These are phyloP conservation scores for Vanessa tameamea DNA, from an alignment of 1,140 invertebrate species.

Conservation along the genomic window DNA sequence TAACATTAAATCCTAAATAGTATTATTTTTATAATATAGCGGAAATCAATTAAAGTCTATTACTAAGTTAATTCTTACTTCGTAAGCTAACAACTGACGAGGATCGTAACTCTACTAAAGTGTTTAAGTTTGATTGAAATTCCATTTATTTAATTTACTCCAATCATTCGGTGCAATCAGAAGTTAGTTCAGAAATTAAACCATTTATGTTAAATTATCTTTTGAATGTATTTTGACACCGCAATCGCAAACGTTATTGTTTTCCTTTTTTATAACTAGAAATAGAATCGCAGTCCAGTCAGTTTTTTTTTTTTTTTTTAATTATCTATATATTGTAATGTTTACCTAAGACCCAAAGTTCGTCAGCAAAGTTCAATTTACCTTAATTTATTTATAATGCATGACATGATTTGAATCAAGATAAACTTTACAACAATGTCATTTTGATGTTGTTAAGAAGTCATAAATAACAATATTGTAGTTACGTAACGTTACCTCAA, in stretches of 20 bases:
- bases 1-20: too few species aligned
- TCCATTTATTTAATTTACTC: neutral
- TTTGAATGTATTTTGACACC: neutral
- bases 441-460: neutral
- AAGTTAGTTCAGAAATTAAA: neutral
- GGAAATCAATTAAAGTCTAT: neutral
- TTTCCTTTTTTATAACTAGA: too few species aligned
- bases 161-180: neutral
- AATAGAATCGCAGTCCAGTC: too few species aligned
- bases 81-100: neutral
- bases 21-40: neutral
- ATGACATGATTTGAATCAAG: too few species aligned
- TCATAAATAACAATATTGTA: neutral
- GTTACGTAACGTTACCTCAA: neutral
- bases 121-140: conserved; percentile 9
- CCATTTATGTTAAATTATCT: neutral
- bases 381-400: too few species aligned
- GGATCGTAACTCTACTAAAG: neutral
- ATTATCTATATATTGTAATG: too few species aligned
- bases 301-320: too few species aligned
- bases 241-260: too few species aligned
- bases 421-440: neutral
- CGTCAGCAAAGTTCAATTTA: too few species aligned
- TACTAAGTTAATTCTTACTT: neutral
- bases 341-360: too few species aligned